These are phyloP conservation scores for Masnerella sp. DNA, from an alignment of 2,888 invertebrate genomes.

Conservation along the genomic window DNA sequence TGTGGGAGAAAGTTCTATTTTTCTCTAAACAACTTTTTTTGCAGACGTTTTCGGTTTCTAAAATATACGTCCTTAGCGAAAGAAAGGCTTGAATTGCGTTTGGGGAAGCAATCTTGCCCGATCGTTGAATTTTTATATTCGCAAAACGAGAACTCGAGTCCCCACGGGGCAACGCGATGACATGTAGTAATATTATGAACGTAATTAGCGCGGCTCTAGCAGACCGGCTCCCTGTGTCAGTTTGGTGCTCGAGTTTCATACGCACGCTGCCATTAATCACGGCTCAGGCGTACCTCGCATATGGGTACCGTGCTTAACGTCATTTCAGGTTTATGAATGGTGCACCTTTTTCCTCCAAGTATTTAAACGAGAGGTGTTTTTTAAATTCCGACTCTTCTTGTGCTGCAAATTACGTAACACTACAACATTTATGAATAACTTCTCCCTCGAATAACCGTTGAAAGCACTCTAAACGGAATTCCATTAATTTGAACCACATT, in stretches of 20 bases:
- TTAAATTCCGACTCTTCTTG: constrained; percentile 18
- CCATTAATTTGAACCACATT: neutral
- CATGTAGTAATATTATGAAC: constrained; percentile 58
- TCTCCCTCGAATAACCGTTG: neutral
- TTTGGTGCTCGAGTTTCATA: constrained; percentile 61
- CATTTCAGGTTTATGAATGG: constrained; percentile 64
- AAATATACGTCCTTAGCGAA: no score
- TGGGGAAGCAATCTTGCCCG: constrained; percentile 18
- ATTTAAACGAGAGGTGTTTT: constrained; percentile 58
- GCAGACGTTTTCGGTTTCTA: no score
- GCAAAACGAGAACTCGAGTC: constrained; percentile 30
- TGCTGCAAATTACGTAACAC: constrained; percentile 13
- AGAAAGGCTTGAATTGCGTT: neutral
- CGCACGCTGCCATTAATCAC: constrained; percentile 63
- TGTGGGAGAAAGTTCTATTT: no score
- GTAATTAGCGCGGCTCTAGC: constrained; percentile 54
- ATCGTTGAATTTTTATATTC: constrained; percentile 44
- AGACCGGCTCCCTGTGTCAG: constrained; percentile 48
- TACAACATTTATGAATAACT: constrained; percentile 16
- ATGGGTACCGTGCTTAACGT: constrained; percentile 64
- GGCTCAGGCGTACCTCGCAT: constrained; percentile 59
- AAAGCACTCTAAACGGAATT: neutral
- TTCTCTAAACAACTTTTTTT: no score
- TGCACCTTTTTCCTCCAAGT: constrained; percentile 55
- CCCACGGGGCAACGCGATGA: constrained; percentile 46